These are phyloP conservation scores for Tetragnatha montana DNA, from an alignment of 2,888 invertebrate genomes.

Conservation along the genomic window DNA sequence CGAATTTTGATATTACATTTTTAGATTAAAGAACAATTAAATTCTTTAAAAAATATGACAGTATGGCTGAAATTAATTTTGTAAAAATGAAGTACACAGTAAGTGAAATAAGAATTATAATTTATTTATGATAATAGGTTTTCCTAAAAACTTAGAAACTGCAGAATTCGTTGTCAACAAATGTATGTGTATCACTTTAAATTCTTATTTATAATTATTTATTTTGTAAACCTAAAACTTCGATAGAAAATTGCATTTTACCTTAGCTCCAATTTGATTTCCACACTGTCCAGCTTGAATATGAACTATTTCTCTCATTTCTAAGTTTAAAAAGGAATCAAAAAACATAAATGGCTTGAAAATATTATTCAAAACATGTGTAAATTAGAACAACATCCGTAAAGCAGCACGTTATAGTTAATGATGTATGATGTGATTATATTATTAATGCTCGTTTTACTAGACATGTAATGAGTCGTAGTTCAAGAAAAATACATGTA, in stretches of 20 bases:
- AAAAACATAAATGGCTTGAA: constrained; percentile 13
- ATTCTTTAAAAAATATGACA: not conserved
- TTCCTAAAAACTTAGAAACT: not conserved
- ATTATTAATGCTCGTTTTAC: too few species aligned
- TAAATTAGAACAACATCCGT: constrained; percentile 6
- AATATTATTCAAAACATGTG: not conserved
- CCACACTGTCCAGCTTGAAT: constrained; percentile 79
- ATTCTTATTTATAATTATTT: not conserved
- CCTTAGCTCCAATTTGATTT: constrained; percentile 79
- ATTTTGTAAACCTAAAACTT: not conserved
- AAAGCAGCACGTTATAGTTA: not conserved
- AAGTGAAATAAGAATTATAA: too few species aligned
- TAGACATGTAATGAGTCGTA: too few species aligned
- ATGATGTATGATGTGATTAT: too few species aligned
- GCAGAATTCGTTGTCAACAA: not conserved
- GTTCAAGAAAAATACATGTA: too few species aligned
- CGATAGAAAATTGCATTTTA: constrained; percentile 70
- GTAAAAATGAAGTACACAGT: not conserved
- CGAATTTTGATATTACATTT: too few species aligned
- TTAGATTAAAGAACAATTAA: too few species aligned
- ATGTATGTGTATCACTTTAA: not conserved
- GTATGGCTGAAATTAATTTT: not conserved
- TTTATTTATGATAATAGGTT: not conserved
- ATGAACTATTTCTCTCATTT: constrained; percentile 78
- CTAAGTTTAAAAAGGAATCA: constrained; percentile 29